Evolutionary conservation across 1,140 invertebrate genomes (phyloP).

Genomic region (Plectrocnemia conspersa): DNA sequence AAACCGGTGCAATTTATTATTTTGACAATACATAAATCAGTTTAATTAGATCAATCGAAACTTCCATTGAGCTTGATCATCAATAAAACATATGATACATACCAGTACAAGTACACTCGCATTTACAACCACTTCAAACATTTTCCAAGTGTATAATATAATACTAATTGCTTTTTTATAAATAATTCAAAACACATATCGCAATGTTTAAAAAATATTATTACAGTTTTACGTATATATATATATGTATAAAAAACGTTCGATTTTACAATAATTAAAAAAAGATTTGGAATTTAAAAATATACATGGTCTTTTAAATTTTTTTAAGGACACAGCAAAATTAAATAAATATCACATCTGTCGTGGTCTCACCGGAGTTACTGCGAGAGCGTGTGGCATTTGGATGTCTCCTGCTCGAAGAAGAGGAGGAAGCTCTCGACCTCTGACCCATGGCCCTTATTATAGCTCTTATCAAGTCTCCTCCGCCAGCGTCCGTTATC

Average conservation of each 20-base stretch:
- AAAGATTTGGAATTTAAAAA: slow-evolving; percentile 1
- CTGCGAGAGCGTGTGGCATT: slow-evolving; percentile 24
- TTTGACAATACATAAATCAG: too few species aligned
- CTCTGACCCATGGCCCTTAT: slow-evolving; percentile 42
- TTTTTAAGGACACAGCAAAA: slow-evolving; percentile 11
- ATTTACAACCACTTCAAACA: slow-evolving; percentile 10
- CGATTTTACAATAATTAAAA: background rate
- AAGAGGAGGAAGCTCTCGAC: slow-evolving; percentile 41
- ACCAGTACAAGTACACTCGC: too few species aligned
- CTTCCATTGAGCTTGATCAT: too few species aligned
- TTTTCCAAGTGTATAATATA: too few species aligned
- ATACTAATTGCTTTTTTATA: too few species aligned
- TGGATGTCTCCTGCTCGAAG: slow-evolving; percentile 39
- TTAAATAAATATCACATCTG: background rate
- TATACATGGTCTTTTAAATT: background rate
- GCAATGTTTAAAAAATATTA: too few species aligned
- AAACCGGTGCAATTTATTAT: too few species aligned
- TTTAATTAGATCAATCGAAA: too few species aligned
- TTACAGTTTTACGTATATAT: background rate
- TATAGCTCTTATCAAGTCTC: slow-evolving; percentile 48
- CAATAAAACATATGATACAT: too few species aligned
- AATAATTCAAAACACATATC: too few species aligned
- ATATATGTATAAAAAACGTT: slow-evolving; percentile 13
- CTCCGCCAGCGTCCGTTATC: slow-evolving; percentile 49
- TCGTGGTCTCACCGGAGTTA: slow-evolving; percentile 44